These are phyloP conservation scores for Rhaphigaster nebulosa DNA, from an alignment of 2,888 invertebrate species.

Conservation along the genomic window DNA sequence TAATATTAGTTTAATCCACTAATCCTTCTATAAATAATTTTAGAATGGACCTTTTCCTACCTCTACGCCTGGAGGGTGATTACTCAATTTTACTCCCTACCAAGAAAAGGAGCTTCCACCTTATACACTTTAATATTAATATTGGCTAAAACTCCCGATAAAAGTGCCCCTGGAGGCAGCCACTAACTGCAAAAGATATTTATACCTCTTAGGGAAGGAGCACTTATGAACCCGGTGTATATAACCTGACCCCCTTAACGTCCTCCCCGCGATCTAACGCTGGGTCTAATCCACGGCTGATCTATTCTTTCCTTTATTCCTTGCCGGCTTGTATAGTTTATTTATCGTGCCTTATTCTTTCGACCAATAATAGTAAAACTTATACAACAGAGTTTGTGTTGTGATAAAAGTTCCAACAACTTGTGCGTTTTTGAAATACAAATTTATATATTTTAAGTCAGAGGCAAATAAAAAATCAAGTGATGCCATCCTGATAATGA, in stretches of 20 bases:
- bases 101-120: not conserved
- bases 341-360: not conserved
- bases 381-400: no score
- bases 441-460: no score
- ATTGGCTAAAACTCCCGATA: not conserved
- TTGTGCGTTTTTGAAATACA: no score
- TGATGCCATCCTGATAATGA: no score
- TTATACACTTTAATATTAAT: conserved; percentile 15
- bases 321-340: not conserved
- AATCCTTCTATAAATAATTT: not conserved
- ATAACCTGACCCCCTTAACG: not conserved
- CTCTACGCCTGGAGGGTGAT: not conserved
- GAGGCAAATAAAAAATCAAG: no score
- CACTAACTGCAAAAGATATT: conserved; percentile 3
- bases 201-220: not conserved
- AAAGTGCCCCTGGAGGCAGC: not conserved
- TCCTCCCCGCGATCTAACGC: not conserved
- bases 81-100: not conserved
- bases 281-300: not conserved
- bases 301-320: not conserved
- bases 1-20: no score
- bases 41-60: not conserved
- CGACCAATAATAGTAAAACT: not conserved
- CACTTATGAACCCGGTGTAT: not conserved
- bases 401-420: no score